Evolutionary conservation across 2,797 vertebrate genomes (phyloP), one percentile per base, ranked within the genome.

Genomic region (Neomorphus geoffroyi): DNA sequence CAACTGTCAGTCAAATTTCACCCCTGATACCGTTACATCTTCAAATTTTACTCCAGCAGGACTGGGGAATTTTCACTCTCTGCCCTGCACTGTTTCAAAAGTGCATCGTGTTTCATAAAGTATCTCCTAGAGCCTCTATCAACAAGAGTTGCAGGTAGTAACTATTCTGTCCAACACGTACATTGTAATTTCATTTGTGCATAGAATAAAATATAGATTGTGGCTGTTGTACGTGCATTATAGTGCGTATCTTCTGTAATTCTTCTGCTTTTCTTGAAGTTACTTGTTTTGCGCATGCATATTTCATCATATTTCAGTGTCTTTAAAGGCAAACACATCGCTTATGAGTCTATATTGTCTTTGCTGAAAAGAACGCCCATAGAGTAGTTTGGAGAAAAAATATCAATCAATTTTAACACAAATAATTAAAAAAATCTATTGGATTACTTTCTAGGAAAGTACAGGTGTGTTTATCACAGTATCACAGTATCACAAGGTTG

Each of bases 171-270:
- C 51, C 51, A 27, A 85, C 0, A 0, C 4, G 3, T 17, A 15
- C 50, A 37, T 39, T 45, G 4, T 30, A 3, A 57, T 85, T 87
- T 82, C 62, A 81, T 54, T 72, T 75, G 32, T 60, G 5, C 1
- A 1, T 16, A 19, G 28, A 41, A 51, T 39, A 84, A 66, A 87
- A 70, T 43, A 11, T 30, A 33, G 6, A 9, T 60, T 65, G 24
- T 67, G 48, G 27, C 27, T 39, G 22, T 51, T 66, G 13, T 72
- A n/a, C 0, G 0, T 62, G 39, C 8, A 1, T 35, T 75, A 16
- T 7, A 71, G 51, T 24, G 32, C 7, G 3, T 27, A 28, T 26
- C 18, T 87, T 56, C 24, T 67, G 4, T 50, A 56, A 86, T 33
- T 77, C 35, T 71, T 65, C 57, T 83, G 64, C 54, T 67, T 50